Conservation (phyloP, 2,113 vertebrate species). For the Lonchura striata region DNA sequence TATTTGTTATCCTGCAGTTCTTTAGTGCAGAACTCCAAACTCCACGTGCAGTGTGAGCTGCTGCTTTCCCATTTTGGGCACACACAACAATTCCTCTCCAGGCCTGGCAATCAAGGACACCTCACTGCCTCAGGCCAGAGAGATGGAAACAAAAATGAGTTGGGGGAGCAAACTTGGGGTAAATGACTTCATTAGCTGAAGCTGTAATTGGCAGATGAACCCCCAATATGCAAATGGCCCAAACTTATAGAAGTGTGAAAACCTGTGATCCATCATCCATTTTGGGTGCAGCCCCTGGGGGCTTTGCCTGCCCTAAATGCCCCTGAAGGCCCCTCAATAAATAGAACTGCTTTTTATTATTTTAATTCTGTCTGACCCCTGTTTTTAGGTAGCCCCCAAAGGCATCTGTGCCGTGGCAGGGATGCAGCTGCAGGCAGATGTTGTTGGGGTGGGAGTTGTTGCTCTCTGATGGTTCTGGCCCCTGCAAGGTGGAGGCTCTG, state of each 20-base stretch:
- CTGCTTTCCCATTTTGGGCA: neutral
- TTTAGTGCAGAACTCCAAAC: neutral
- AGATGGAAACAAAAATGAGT: neutral
- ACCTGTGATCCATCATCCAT: fast-evolving
- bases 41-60: neutral
- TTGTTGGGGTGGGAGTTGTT: neutral
- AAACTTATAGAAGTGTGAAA: neutral
- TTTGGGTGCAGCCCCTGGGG: neutral
- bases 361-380: neutral
- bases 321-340: neutral
- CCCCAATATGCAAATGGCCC: neutral
- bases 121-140: neutral
- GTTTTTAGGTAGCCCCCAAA: neutral
- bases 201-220: neutral
- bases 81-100: neutral
- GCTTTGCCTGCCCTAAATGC: no score
- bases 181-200: neutral
- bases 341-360: neutral
- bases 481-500: fast-evolving
- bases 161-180: neutral
- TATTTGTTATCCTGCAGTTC: neutral
- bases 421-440: neutral
- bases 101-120: neutral
- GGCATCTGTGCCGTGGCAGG: neutral
- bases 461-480: neutral